These are phyloP conservation scores for Octodon degus DNA, from an alignment of 2,113 vertebrate genomes.

Conservation along the genomic window DNA sequence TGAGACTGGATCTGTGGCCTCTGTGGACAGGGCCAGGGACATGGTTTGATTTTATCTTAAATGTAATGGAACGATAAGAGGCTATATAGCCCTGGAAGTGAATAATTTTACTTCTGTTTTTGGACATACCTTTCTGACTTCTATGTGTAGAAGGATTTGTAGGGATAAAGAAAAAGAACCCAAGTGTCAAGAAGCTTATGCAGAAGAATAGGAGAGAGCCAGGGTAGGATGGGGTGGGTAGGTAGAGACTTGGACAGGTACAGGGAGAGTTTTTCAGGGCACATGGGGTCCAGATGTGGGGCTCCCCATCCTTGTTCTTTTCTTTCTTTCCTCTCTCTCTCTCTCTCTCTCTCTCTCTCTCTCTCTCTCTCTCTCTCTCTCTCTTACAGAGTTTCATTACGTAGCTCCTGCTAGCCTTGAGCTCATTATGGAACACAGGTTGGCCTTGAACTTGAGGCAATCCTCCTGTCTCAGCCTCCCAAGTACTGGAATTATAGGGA, in stretches of 20 bases:
- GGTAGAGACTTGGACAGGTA: no score
- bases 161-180: neutral
- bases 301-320: neutral
- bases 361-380: no score
- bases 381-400: neutral
- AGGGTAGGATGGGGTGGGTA: neutral
- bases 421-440: neutral
- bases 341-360: no score
- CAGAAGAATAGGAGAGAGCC: neutral
- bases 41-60: neutral
- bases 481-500: neutral
- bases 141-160: neutral
- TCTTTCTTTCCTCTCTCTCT: no score
- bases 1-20: neutral
- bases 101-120: neutral
- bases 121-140: neutral
- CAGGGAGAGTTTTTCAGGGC: neutral
- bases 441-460: neutral
- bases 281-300: rapidly evolving
- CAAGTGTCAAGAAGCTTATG: neutral
- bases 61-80: neutral
- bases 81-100: neutral
- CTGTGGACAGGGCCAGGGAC: neutral
- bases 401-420: neutral
- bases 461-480: neutral